phyloP scores from a whole-genome alignment of 2,888 invertebrate genomes.

The Polydrusus cervinus region DNA sequence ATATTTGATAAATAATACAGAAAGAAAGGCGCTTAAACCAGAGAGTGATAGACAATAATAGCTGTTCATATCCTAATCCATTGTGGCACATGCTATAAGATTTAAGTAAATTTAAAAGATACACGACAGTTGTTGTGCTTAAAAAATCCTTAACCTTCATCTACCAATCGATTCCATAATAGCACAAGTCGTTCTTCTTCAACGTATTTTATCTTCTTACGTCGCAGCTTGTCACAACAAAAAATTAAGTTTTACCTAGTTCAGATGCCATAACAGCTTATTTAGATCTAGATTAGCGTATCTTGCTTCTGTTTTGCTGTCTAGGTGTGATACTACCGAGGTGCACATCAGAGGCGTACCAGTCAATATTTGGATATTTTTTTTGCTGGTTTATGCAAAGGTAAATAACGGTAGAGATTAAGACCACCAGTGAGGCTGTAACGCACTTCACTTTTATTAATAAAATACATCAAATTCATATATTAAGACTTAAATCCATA shows the following conservation, averaged over 20 bases:
- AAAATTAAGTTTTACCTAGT: constrained; percentile 43
- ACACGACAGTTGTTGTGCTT: neutral
- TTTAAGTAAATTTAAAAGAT: no score
- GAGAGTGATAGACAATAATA: no score
- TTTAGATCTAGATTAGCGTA: constrained; percentile 45
- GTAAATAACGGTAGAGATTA: neutral
- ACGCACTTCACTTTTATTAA: no score
- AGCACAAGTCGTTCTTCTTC: constrained; percentile 13
- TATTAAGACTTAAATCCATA: no score
- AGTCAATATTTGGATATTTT: neutral
- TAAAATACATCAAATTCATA: no score
- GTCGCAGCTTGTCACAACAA: constrained; percentile 36
- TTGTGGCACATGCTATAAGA: neutral
- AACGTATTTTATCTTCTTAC: constrained; percentile 27
- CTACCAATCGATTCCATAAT: neutral
- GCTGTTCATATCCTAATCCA: no score
- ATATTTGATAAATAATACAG: no score
- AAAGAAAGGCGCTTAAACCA: no score
- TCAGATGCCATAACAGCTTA: constrained; percentile 41
- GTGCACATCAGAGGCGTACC: constrained; percentile 19
- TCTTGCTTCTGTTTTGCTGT: constrained; percentile 20
- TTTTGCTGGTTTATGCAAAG: neutral
- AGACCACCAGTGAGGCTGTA: no score
- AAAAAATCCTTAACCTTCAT: neutral
- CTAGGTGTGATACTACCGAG: neutral